A percentile compares a stretch with the other conserved stretches of the same genome.
Evolutionary conservation across 2,797 vertebrate genomes (phyloP).

Genomic region (Heliangelus exortis): DNA sequence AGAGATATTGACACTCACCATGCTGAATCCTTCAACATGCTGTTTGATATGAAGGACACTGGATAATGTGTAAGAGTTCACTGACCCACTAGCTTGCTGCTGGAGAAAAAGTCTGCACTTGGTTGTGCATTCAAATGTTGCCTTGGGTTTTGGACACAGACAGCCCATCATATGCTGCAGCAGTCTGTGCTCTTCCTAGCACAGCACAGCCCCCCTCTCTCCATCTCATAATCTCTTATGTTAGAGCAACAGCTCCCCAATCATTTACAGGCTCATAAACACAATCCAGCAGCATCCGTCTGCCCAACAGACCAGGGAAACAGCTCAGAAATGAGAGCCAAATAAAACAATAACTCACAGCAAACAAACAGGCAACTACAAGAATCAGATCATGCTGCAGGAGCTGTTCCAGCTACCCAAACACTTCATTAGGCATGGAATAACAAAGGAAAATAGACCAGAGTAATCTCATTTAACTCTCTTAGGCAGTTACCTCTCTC

Average conservation of each 20-base stretch:
- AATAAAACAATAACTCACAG: slow-evolving; percentile 69
- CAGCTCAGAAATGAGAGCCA: slow-evolving; percentile 62
- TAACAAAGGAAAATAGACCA: slow-evolving; percentile 52
- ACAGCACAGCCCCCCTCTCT: background rate
- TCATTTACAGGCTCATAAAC: slow-evolving; percentile 68
- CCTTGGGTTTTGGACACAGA: slow-evolving; percentile 20
- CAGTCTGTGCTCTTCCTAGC: slow-evolving; percentile 48
- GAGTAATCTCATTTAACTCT: slow-evolving; percentile 31
- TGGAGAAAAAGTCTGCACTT: background rate
- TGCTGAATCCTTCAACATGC: background rate
- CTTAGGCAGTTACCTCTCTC: slow-evolving; percentile 18
- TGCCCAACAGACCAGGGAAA: slow-evolving; percentile 65
- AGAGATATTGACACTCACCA: background rate
- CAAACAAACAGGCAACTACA: slow-evolving; percentile 59
- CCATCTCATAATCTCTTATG: slow-evolving; percentile 42
- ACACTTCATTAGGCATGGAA: slow-evolving; percentile 63
- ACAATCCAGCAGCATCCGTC: slow-evolving; percentile 57
- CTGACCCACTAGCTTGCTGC: background rate
- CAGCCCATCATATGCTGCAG: slow-evolving; percentile 47
- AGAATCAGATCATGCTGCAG: slow-evolving; percentile 56
- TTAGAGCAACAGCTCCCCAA: slow-evolving; percentile 63
- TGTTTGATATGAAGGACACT: background rate
- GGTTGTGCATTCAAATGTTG: background rate
- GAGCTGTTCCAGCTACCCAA: slow-evolving; percentile 51
- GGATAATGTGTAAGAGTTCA: background rate